Evolutionary conservation across 2,797 vertebrate genomes (phyloP).

Genomic region (Spinus pinus): DNA sequence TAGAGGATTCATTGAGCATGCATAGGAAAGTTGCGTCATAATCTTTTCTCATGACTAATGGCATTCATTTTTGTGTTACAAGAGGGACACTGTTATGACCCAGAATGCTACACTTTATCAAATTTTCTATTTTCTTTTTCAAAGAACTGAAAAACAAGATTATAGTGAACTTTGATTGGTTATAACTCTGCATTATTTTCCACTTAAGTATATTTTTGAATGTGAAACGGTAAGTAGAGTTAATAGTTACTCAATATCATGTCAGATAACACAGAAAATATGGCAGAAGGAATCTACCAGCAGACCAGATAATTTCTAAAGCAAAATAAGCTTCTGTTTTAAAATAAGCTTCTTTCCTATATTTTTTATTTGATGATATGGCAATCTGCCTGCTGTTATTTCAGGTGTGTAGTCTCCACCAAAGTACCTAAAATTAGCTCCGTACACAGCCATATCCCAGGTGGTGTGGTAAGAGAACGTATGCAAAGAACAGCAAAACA

Average conservation of each 20-base stretch:
- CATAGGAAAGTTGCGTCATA: background rate
- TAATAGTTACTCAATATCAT: constrained; percentile 1
- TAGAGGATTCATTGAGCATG: background rate
- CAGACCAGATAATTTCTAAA: constrained; percentile 39
- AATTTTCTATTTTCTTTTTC: background rate
- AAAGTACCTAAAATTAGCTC: background rate
- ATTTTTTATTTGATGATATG: constrained; percentile 25
- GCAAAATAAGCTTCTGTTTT: constrained; percentile 28
- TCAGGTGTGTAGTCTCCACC: constrained; percentile 54
- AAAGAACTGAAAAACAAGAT: background rate
- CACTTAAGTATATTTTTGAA: constrained; percentile 27
- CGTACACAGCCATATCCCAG: background rate
- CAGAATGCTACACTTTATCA: background rate
- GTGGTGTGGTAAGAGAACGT: background rate
- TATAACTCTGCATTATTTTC: background rate
- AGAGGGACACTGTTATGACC: background rate
- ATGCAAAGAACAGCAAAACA: background rate
- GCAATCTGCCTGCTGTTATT: constrained; percentile 51
- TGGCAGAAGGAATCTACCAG: constrained; percentile 42
- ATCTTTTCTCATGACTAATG: background rate
- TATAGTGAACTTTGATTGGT: background rate
- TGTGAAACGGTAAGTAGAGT: background rate
- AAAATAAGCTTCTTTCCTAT: background rate
- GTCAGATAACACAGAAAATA: constrained; percentile 24
- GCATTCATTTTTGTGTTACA: background rate